These are phyloP conservation scores for Otolemur crassicaudatus DNA, from an alignment of 2,797 vertebrate genomes.

Conservation along the genomic window DNA sequence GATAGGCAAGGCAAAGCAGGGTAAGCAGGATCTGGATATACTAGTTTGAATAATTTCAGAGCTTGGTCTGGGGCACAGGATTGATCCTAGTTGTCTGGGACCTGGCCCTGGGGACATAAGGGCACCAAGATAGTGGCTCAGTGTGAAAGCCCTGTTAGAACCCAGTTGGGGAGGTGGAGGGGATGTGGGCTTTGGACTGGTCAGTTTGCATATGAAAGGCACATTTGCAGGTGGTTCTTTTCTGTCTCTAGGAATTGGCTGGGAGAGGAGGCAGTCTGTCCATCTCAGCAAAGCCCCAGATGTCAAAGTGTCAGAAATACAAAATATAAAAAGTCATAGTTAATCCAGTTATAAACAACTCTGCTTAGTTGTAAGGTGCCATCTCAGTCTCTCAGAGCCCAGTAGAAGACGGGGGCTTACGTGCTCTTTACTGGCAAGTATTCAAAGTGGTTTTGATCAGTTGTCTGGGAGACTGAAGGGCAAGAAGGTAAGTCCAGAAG, in stretches of 20 bases:
- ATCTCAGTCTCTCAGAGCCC: neutral
- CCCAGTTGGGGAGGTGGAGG: neutral
- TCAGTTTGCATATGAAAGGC: neutral
- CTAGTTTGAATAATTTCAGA: neutral
- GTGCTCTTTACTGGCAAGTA: neutral
- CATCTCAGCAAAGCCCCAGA: neutral
- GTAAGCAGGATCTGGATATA: neutral
- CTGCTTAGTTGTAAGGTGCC: neutral
- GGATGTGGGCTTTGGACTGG: neutral
- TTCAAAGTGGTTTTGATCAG: neutral
- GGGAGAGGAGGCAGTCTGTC: neutral
- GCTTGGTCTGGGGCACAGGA: fast-evolving
- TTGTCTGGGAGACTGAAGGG: neutral
- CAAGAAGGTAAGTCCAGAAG: neutral
- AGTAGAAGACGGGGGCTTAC: neutral
- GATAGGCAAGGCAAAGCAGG: neutral
- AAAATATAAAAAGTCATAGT: constrained; percentile 20
- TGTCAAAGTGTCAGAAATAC: neutral
- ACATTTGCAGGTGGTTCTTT: neutral
- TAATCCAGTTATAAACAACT: neutral
- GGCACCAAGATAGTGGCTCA: neutral
- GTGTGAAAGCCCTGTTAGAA: neutral
- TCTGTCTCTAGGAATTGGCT: neutral
- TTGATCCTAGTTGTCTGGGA: neutral
- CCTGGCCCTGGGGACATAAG: neutral